Percentiles rank a stretch among this genome's conserved stretches.
These are phyloP conservation scores for Gadus macrocephalus DNA, from an alignment of 2,113 vertebrate species.

Conservation along the genomic window DNA sequence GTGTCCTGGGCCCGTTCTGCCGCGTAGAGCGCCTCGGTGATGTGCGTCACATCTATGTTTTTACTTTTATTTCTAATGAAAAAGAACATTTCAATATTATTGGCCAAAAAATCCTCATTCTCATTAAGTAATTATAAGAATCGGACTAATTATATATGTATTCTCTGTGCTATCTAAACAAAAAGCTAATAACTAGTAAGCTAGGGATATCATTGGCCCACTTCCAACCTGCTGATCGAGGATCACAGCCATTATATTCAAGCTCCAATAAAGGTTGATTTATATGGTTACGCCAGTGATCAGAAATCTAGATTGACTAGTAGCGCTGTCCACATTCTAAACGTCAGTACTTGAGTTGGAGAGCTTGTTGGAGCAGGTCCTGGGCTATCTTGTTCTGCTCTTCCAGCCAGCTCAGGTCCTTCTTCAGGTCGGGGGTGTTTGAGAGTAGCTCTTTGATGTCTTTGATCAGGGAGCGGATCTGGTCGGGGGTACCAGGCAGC, in stretches of 20 bases:
- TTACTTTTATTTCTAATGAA: constrained; percentile 71
- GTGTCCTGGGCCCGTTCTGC: constrained; percentile 59
- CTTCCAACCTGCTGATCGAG: too few relatives aligned
- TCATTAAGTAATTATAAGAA: neutral
- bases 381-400: constrained; percentile 41
- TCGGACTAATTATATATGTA: too few relatives aligned
- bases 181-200: too few relatives aligned
- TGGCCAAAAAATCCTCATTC: too few relatives aligned
- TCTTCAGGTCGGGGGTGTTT: constrained; percentile 52
- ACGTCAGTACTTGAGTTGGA: constrained; percentile 66
- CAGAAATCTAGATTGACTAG: neutral
- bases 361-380: constrained; percentile 65
- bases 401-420: constrained; percentile 53
- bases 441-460: constrained; percentile 61
- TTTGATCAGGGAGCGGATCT: constrained; percentile 67
- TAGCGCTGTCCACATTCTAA: neutral
- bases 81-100: neutral
- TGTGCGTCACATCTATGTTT: constrained; percentile 58
- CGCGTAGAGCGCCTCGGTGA: constrained; percentile 59
- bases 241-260: too few relatives aligned
- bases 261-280: too few relatives aligned
- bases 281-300: too few relatives aligned
- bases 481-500: constrained; percentile 63
- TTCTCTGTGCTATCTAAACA: too few relatives aligned
- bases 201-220: too few relatives aligned